These are phyloP conservation scores for Hyperoplus lanceolatus DNA, from an alignment of 2,797 vertebrate species.

Conservation along the genomic window DNA sequence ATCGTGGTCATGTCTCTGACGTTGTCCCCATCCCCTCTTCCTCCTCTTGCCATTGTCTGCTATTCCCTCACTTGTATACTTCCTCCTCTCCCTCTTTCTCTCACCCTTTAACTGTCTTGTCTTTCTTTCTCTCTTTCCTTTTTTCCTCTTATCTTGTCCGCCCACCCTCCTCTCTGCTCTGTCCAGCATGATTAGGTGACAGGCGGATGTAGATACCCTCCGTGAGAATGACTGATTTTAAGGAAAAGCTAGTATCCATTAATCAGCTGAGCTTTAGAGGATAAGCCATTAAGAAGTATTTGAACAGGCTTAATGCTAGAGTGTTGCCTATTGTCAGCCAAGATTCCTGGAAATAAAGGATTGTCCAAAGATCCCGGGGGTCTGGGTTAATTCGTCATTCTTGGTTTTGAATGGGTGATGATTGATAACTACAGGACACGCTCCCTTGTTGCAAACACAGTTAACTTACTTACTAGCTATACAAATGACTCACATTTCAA, in stretches of 20 bases:
- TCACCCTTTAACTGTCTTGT: constrained; percentile 1
- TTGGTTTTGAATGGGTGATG: not conserved
- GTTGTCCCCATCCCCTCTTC: not conserved
- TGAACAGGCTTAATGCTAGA: constrained; percentile 37
- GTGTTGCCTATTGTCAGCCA: constrained; percentile 31
- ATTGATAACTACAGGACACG: not conserved
- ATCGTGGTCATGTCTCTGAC: constrained; percentile 54
- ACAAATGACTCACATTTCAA: not conserved
- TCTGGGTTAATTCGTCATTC: not conserved
- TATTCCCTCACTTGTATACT: constrained; percentile 8
- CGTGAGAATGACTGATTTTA: constrained; percentile 59
- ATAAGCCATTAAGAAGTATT: constrained; percentile 54
- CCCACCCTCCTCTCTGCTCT: constrained; percentile 28
- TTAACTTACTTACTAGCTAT: not conserved
- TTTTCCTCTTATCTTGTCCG: constrained; percentile 16
- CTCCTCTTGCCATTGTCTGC: constrained; percentile 6
- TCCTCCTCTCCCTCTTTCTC: not conserved
- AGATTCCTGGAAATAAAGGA: not conserved
- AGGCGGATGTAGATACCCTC: constrained; percentile 54
- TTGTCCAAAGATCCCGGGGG: not conserved
- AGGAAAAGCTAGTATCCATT: constrained; percentile 66
- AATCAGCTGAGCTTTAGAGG: constrained; percentile 51
- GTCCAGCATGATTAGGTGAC: constrained; percentile 67
- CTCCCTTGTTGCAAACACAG: not conserved
- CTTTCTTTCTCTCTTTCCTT: constrained; percentile 6